A percentile compares a stretch with the other conserved stretches of the same genome.
phyloP scores from a whole-genome alignment of 2,113 vertebrate species.

The Todiramphus chloris region DNA sequence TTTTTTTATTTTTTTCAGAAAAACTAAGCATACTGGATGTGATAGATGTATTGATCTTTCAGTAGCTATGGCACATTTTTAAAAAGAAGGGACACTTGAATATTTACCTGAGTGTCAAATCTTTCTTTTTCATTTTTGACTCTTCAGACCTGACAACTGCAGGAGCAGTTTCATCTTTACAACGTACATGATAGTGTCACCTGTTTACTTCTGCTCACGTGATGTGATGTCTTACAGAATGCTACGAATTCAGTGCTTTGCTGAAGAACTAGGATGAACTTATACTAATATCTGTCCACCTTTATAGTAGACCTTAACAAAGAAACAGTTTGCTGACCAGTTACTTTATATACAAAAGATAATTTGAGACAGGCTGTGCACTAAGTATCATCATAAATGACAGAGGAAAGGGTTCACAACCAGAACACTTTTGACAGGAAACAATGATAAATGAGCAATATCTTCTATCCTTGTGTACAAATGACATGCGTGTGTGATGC shows the following conservation, averaged over 20 bases:
- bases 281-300: not conserved
- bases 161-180: not conserved
- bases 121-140: not conserved
- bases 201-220: not conserved
- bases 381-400: not conserved
- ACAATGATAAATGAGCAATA: not conserved
- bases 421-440: not conserved
- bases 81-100: not conserved
- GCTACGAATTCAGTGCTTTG: not conserved
- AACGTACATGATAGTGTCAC: not conserved
- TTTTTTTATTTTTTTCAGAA: not conserved
- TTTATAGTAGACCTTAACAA: not conserved
- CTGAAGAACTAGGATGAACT: not conserved
- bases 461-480: not conserved
- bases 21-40: accelerated
- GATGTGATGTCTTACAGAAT: not conserved
- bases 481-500: not conserved
- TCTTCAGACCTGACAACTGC: not conserved
- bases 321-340: not conserved
- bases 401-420: not conserved
- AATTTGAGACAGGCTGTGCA: not conserved
- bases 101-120: not conserved
- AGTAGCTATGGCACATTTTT: not conserved
- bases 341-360: not conserved
- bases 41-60: not conserved